A percentile compares a stretch with the other conserved stretches of the same genome.
phyloP scores from a whole-genome alignment of 23 tunicate species.

The Pegea sp. region DNA sequence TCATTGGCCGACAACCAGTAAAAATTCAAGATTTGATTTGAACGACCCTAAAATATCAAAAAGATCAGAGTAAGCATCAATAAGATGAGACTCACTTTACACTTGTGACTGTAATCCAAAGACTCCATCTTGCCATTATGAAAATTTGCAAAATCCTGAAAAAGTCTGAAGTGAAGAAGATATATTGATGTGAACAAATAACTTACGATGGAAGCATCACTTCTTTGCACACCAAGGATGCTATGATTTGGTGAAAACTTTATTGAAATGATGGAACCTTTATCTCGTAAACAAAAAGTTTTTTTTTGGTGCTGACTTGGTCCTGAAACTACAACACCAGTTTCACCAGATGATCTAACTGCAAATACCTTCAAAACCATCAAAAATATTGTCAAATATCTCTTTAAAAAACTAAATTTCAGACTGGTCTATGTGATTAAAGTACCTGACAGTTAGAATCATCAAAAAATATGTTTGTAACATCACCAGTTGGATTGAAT shows the following conservation, averaged over 20 bases:
- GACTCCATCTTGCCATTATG: conserved; percentile 31
- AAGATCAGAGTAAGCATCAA: background rate
- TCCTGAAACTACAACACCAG: conserved; percentile 74
- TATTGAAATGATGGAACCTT: conserved; percentile 62
- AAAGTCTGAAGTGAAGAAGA: background rate
- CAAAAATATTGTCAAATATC: background rate
- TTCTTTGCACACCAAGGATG: conserved; percentile 60
- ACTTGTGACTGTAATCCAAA: conserved; percentile 36
- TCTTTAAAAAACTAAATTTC: background rate
- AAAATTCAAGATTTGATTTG: conserved; percentile 48
- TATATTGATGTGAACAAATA: background rate
- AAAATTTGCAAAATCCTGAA: conserved; percentile 63
- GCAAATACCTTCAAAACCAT: conserved; percentile 40
- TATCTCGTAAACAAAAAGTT: conserved; percentile 38
- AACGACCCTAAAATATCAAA: conserved; percentile 31
- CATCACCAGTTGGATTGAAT: conserved; percentile 58
- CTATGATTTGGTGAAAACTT: conserved; percentile 61
- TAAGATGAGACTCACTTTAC: conserved; percentile 19
- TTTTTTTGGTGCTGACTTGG: conserved; percentile 18
- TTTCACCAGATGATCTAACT: conserved; percentile 63
- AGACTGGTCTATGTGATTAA: background rate
- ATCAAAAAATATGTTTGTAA: conserved; percentile 79
- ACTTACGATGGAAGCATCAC: conserved; percentile 43
- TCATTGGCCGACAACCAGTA: conserved; percentile 50
- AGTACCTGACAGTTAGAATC: conserved; percentile 59